Evolutionary conservation across 2,113 vertebrate genomes (phyloP).

Genomic region (Pterocles gutturalis): DNA sequence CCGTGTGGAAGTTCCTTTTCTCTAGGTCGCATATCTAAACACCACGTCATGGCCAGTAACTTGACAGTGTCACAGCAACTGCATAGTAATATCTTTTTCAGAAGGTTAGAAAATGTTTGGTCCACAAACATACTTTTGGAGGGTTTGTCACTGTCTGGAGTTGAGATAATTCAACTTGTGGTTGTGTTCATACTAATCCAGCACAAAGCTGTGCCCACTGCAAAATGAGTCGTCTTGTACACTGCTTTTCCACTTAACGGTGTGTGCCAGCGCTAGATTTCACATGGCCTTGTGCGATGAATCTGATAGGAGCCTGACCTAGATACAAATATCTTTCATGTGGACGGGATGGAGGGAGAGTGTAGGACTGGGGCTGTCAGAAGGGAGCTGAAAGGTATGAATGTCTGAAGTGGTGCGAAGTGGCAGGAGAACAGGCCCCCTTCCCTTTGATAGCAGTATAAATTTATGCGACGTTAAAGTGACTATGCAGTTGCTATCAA

Average conservation of each 20-base stretch:
- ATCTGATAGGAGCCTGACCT: background rate
- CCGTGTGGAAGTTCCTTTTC: background rate
- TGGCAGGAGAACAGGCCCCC: background rate
- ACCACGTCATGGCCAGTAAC: background rate
- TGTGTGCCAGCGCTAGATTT: background rate
- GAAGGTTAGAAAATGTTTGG: background rate
- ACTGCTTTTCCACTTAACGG: background rate
- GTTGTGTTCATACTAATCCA: background rate
- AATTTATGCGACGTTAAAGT: background rate
- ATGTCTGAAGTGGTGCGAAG: background rate
- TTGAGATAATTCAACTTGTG: background rate
- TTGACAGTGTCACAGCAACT: background rate
- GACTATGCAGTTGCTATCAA: background rate
- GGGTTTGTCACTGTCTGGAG: background rate
- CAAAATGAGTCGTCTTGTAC: background rate
- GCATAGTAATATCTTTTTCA: background rate
- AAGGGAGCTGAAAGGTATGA: constrained; percentile 10
- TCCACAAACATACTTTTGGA: background rate
- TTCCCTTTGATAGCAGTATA: background rate
- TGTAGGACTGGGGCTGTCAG: background rate
- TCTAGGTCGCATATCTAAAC: background rate
- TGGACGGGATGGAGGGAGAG: background rate
- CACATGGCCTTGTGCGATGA: background rate
- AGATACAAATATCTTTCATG: background rate
- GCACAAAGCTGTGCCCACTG: background rate